Evolutionary conservation across 1,140 invertebrate genomes (phyloP).

Genomic region (Aphelinus atriplicis): DNA sequence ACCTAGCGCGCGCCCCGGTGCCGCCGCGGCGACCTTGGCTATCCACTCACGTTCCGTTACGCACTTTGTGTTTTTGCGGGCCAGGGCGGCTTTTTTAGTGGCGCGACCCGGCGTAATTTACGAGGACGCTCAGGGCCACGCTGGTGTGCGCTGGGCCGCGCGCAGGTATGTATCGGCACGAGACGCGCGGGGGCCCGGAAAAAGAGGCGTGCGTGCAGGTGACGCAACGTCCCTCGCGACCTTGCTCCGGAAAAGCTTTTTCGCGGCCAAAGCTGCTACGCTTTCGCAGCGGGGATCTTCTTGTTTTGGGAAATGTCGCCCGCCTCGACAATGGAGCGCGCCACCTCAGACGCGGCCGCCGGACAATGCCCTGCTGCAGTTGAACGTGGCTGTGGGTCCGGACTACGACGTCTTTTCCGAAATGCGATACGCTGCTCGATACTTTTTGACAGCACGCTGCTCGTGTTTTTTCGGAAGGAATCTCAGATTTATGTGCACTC

Average conservation of each 20-base stretch:
- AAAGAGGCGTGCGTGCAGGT: conserved; percentile 53
- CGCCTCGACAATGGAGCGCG: conserved; percentile 28
- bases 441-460: no score
- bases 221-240: conserved; percentile 58
- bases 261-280: conserved; percentile 19
- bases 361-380: no score
- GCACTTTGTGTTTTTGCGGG: conserved; percentile 52
- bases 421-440: no score
- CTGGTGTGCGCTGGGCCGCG: conserved; percentile 49
- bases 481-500: no score
- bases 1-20: no score
- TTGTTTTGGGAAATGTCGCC: conserved; percentile 44
- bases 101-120: conserved; percentile 55
- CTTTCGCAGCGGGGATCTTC: conserved; percentile 39
- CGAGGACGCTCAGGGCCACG: conserved; percentile 42
- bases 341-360: conserved; percentile 36
- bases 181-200: conserved; percentile 35
- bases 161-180: conserved; percentile 42
- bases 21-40: conserved; percentile 33
- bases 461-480: no score
- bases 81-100: conserved; percentile 47
- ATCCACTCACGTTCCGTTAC: conserved; percentile 46
- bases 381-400: no score
- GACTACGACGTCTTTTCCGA: no score
- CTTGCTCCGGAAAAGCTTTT: conserved; percentile 50